A percentile compares a stretch with the other conserved stretches of the same genome.
Evolutionary conservation across 2,113 vertebrate genomes (phyloP).

Genomic region (Callipepla californica): DNA sequence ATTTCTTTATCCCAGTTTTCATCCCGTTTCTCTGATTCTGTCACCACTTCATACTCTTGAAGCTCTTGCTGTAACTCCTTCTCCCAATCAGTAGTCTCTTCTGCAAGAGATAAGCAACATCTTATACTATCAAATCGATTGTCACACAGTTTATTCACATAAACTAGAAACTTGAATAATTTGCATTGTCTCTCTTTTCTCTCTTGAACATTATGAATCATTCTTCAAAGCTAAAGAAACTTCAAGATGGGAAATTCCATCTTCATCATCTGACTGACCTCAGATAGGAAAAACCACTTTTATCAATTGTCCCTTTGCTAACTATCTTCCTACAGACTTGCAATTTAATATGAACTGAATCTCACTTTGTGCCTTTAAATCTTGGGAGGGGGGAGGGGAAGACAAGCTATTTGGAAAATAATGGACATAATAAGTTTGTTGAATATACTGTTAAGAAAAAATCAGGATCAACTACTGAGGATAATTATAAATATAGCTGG

Average conservation of each 20-base stretch:
- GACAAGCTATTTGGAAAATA: not conserved
- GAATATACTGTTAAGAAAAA: not conserved
- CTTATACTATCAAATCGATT: too few species aligned
- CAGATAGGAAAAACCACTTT: not conserved
- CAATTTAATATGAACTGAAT: not conserved
- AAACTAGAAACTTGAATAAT: not conserved
- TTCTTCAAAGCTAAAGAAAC: not conserved
- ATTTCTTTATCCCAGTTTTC: constrained; percentile 97
- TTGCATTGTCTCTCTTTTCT: not conserved
- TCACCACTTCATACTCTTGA: constrained; percentile 94
- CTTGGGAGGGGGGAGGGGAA: not conserved
- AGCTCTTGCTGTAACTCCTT: constrained; percentile 94
- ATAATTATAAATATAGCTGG: not conserved
- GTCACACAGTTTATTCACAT: not conserved
- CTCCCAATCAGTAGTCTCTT: constrained; percentile 93
- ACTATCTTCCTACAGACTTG: not conserved
- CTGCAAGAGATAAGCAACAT: constrained; percentile 62
- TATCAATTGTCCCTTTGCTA: not conserved
- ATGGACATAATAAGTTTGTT: not conserved
- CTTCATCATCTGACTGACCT: not conserved
- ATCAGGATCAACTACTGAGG: not conserved
- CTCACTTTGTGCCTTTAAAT: not conserved
- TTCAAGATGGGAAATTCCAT: not conserved
- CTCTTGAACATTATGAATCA: not conserved
- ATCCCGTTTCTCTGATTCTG: constrained; percentile 88